These are phyloP conservation scores for Globodera rostochiensis DNA, from an alignment of 1,140 invertebrate species.

Conservation along the genomic window DNA sequence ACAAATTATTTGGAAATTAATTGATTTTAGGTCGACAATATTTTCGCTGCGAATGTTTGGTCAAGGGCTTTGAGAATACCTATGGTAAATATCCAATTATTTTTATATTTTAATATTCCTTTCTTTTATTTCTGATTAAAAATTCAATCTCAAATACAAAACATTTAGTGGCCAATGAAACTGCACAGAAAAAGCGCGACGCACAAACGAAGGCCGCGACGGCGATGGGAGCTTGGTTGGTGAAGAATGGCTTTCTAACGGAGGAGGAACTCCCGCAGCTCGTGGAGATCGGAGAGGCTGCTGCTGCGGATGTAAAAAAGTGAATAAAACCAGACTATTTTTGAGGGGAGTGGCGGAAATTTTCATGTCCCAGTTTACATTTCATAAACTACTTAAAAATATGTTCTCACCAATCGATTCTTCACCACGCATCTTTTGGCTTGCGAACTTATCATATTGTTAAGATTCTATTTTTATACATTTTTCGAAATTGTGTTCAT, in stretches of 20 bases:
- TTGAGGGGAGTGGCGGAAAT: no score
- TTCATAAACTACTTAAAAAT: no score
- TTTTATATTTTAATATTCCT: no score
- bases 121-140: no score
- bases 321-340: neutral
- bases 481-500: no score
- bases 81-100: neutral
- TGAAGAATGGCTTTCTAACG: neutral
- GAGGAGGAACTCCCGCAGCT: neutral
- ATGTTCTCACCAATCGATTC: no score
- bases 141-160: neutral
- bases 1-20: neutral
- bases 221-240: neutral
- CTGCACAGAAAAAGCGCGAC: neutral
- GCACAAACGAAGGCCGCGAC: neutral
- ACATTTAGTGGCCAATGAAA: neutral
- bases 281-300: neutral
- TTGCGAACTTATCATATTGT: no score
- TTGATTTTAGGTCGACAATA: neutral
- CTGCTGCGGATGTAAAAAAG: neutral
- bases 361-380: no score
- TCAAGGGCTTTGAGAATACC: neutral
- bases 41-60: neutral
- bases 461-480: no score
- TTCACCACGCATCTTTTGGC: no score